These are phyloP conservation scores for Synergus itoensis DNA, from an alignment of 2,888 invertebrate species.

Conservation along the genomic window DNA sequence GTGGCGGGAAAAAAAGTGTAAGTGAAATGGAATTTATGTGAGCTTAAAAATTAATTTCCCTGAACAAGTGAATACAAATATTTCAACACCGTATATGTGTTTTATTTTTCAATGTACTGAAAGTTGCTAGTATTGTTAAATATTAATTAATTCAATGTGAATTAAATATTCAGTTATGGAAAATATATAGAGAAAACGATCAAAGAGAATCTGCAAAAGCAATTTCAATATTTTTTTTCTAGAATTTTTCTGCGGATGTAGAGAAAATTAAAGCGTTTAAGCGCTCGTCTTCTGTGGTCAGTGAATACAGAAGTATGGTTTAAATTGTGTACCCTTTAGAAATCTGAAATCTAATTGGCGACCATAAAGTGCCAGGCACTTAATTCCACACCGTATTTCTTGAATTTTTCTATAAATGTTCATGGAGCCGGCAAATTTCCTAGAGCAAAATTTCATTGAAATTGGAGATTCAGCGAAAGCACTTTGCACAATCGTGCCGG, in stretches of 20 bases:
- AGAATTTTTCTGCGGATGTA: not conserved
- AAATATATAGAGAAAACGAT: not conserved
- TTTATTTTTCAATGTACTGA: not conserved
- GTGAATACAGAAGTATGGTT: not conserved
- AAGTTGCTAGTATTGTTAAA: not conserved
- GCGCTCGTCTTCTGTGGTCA: not conserved
- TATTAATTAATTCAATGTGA: not conserved
- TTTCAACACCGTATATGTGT: not conserved
- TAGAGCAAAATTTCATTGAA: constrained; percentile 23
- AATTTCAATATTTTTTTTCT: not conserved
- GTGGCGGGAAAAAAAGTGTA: constrained; percentile 3
- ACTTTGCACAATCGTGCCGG: constrained; percentile 33
- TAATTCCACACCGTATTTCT: not conserved
- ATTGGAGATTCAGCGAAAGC: constrained; percentile 34
- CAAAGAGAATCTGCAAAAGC: not conserved
- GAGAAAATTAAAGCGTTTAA: not conserved
- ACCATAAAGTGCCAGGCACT: constrained; percentile 26
- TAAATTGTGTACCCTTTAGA: constrained; percentile 1
- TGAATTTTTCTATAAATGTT: constrained; percentile 22
- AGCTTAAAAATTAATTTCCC: constrained; percentile 32
- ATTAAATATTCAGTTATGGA: not conserved
- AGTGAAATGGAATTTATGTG: constrained; percentile 28
- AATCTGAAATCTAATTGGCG: constrained; percentile 19
- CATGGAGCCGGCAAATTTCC: constrained; percentile 21
- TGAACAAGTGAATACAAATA: constrained; percentile 17